Conservation (phyloP, 2,797 vertebrate species). For the Rhodeus uyekii region DNA sequence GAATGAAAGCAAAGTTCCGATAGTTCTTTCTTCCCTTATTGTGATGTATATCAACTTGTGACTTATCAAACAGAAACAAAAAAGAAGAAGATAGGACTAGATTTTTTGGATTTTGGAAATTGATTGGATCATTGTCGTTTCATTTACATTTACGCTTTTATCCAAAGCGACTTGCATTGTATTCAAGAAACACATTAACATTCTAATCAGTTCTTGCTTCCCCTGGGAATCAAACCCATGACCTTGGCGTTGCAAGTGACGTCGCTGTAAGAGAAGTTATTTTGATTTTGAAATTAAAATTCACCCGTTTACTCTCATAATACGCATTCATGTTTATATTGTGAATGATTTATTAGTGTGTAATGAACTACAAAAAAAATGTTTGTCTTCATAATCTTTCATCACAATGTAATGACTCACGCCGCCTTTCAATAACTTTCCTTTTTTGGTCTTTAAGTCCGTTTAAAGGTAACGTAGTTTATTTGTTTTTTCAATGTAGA, state of each 20-base stretch:
- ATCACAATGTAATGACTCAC: neutral
- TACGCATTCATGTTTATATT: neutral
- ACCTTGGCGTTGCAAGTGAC: no score
- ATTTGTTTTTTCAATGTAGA: neutral
- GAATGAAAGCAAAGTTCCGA: neutral
- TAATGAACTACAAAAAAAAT: neutral
- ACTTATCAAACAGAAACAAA: neutral
- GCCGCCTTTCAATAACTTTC: neutral
- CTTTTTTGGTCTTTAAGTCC: neutral
- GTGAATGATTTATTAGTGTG: neutral
- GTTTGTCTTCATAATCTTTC: neutral
- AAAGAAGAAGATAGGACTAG: neutral
- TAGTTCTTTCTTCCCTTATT: neutral
- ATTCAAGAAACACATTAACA: no score
- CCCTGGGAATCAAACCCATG: no score
- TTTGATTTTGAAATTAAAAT: neutral
- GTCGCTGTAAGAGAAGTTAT: neutral
- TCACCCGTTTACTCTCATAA: neutral
- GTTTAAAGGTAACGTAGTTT: neutral
- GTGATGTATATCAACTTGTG: neutral
- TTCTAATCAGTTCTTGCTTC: no score
- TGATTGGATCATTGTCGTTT: neutral
- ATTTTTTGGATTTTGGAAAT: neutral
- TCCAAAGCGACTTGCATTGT: no score
- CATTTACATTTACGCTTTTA: no score